Conservation (phyloP, 2,797 vertebrate species). For the Acanthurus lineatus region DNA sequence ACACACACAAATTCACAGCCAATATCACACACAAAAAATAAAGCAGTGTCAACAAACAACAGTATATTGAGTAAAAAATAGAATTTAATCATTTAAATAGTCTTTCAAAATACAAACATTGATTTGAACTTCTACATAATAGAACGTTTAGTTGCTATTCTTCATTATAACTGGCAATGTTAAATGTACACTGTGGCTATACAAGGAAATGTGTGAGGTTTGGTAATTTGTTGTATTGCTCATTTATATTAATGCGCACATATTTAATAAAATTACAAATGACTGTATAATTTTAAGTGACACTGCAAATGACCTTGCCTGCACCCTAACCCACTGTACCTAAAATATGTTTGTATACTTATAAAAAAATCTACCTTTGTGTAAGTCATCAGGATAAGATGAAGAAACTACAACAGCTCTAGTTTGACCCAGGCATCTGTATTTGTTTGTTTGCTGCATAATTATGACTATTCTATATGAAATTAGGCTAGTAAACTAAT, state of each 20-base stretch:
- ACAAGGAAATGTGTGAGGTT: conserved; percentile 88
- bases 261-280: conserved; percentile 85
- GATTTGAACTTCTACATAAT: conserved; percentile 87
- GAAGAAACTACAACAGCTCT: conserved; percentile 67
- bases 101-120: conserved; percentile 91
- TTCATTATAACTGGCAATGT: conserved; percentile 86
- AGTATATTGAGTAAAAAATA: conserved; percentile 91
- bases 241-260: conserved; percentile 87
- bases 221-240: conserved; percentile 91
- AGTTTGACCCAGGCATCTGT: conserved; percentile 66
- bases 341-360: conserved; percentile 61
- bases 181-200: conserved; percentile 88
- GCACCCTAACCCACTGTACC: conserved; percentile 52
- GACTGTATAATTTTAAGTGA: conserved; percentile 77
- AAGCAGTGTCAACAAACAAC: conserved; percentile 88
- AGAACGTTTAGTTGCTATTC: conserved; percentile 85
- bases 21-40: conserved; percentile 83
- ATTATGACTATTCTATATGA: conserved; percentile 51
- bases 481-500: conserved; percentile 53
- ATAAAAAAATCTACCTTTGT: conserved; percentile 69
- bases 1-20: conserved; percentile 85
- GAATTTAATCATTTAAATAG: conserved; percentile 91
- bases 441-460: conserved; percentile 64
- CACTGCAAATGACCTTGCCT: conserved; percentile 63
- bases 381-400: conserved; percentile 59